Conservation (phyloP, 2,797 vertebrate genomes). For the Taeniopygia guttata region DNA sequence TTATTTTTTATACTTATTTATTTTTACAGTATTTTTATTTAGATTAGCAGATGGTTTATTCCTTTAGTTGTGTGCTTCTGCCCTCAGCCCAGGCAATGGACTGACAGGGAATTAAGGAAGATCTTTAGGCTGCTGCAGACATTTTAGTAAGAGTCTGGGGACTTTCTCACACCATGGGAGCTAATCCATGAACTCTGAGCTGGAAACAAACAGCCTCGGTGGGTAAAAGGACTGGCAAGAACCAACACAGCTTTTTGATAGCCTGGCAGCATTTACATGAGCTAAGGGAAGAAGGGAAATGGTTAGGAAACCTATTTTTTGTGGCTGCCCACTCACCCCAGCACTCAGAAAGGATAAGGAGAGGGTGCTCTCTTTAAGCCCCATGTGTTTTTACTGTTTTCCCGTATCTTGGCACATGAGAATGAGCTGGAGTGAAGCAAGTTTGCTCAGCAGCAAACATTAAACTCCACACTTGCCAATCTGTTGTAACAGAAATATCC, state of each 20-base stretch:
- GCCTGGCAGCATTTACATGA: neutral
- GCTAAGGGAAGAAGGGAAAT: neutral
- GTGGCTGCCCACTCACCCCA: neutral
- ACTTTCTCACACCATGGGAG: neutral
- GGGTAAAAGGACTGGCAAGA: neutral
- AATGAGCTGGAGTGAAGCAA: neutral
- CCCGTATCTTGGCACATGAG: neutral
- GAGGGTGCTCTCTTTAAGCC: neutral
- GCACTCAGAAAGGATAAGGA: neutral
- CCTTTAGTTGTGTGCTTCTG: neutral
- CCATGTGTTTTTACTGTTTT: neutral
- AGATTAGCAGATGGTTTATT: neutral
- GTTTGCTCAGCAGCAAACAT: neutral
- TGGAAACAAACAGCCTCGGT: neutral
- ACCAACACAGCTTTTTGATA: neutral
- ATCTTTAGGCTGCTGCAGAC: neutral
- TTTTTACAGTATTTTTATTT: neutral
- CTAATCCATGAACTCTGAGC: neutral
- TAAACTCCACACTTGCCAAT: neutral
- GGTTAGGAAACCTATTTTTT: neutral
- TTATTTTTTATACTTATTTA: neutral
- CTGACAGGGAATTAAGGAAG: neutral
- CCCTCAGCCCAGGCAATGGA: neutral
- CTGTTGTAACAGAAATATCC: neutral
- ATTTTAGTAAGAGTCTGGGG: neutral